phyloP scores from a whole-genome alignment of 1,140 invertebrate genomes.

The Stegodyphus dumicola region DNA sequence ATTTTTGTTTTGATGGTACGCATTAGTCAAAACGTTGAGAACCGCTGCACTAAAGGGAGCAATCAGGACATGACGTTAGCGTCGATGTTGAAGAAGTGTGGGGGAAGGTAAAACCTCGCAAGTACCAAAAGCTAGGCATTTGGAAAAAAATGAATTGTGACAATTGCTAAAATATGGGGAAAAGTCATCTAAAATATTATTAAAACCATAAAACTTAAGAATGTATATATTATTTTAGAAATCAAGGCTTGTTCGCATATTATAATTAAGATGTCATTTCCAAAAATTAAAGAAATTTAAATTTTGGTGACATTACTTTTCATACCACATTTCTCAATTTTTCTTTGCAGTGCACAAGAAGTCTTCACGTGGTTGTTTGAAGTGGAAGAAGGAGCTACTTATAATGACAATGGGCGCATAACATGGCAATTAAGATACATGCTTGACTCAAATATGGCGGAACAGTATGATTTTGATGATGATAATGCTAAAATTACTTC shows the following conservation, averaged over 20 bases:
- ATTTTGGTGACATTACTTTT: slow-evolving; percentile 13
- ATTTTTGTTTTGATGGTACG: too few species aligned
- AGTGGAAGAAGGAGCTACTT: slow-evolving; percentile 80
- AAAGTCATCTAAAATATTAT: too few species aligned
- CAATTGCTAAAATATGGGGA: too few species aligned
- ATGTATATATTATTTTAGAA: background rate
- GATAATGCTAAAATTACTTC: slow-evolving; percentile 80
- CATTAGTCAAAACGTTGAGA: too few species aligned
- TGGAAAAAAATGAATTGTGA: too few species aligned
- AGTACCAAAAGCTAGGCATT: too few species aligned
- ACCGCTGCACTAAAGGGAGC: too few species aligned
- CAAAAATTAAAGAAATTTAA: background rate
- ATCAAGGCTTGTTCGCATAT: background rate
- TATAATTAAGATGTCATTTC: background rate
- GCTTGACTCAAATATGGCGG: slow-evolving; percentile 72
- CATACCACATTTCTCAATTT: background rate
- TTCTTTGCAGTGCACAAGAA: slow-evolving; percentile 74
- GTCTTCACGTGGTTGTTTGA: slow-evolving; percentile 91
- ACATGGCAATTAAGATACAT: slow-evolving; percentile 83
- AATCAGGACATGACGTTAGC: too few species aligned
- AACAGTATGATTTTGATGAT: slow-evolving; percentile 73
- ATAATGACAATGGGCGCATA: slow-evolving; percentile 82
- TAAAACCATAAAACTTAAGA: too few species aligned
- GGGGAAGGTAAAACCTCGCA: too few species aligned
- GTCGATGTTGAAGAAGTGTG: too few species aligned